Evolutionary conservation across 2,113 vertebrate genomes (phyloP).

Genomic region (Melanostigma gelatinosum): DNA sequence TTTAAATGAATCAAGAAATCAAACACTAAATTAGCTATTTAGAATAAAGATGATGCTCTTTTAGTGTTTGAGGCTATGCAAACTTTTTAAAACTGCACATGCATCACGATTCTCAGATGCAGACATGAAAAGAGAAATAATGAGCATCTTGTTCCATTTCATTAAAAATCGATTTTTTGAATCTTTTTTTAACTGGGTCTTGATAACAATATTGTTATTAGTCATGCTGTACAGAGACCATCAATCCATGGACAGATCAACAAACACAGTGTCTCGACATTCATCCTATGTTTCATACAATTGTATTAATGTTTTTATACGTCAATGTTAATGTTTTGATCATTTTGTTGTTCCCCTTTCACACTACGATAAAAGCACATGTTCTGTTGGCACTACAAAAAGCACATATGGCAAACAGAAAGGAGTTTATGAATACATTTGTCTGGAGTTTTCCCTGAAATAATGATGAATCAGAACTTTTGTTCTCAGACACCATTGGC

Average conservation of each 20-base stretch:
- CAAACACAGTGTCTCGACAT: not conserved
- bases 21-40: not conserved
- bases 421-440: constrained; percentile 30
- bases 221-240: too few species aligned
- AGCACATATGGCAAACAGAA: not conserved
- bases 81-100: not conserved
- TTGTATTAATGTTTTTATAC: not conserved
- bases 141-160: not conserved
- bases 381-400: constrained; percentile 18
- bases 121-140: not conserved
- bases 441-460: constrained; percentile 33
- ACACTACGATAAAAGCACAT: not conserved
- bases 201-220: not conserved
- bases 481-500: constrained; percentile 35
- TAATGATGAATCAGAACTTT: constrained; percentile 46
- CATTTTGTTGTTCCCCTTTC: not conserved
- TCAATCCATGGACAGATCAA: not conserved
- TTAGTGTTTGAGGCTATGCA: not conserved
- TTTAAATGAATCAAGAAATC: not conserved
- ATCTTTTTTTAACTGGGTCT: not conserved
- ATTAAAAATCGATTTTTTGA: not conserved
- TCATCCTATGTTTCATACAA: not conserved
- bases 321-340: not conserved
- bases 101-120: not conserved
- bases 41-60: not conserved